Evolutionary conservation across 2,797 vertebrate genomes (phyloP).

Genomic region (Meriones psammophilus): DNA sequence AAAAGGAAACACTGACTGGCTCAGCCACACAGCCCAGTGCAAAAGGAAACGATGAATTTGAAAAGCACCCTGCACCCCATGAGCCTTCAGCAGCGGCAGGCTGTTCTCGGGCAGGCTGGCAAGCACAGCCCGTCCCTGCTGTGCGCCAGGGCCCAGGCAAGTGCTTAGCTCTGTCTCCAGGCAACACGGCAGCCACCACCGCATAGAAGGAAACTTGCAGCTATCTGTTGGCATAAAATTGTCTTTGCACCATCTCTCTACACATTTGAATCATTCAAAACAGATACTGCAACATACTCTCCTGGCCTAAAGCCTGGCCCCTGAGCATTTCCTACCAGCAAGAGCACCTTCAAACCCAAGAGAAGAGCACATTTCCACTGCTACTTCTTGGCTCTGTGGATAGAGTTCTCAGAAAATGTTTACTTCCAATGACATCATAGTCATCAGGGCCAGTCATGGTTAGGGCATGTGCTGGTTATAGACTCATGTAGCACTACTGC

Average conservation of each 20-base stretch:
- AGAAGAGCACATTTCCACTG: background rate
- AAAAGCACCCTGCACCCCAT: background rate
- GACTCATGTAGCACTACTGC: too few species aligned
- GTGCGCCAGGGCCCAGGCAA: background rate
- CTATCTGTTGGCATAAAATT: background rate
- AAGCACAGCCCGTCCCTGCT: background rate
- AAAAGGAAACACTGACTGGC: background rate
- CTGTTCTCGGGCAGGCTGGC: background rate
- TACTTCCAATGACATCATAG: background rate
- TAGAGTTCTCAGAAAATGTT: background rate
- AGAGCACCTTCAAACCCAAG: background rate
- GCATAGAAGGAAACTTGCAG: background rate
- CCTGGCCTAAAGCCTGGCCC: background rate
- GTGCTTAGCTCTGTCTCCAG: background rate
- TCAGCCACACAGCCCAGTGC: background rate
- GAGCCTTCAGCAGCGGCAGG: background rate
- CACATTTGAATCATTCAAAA: background rate
- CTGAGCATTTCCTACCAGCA: background rate
- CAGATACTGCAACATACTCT: too few species aligned
- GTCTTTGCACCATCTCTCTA: background rate
- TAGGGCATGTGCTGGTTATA: background rate
- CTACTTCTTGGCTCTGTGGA: background rate
- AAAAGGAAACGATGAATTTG: background rate
- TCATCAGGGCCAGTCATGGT: accelerated
- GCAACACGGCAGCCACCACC: background rate